These are phyloP conservation scores for Oryzias sinensis DNA, from an alignment of 2,797 vertebrate species.

Conservation along the genomic window DNA sequence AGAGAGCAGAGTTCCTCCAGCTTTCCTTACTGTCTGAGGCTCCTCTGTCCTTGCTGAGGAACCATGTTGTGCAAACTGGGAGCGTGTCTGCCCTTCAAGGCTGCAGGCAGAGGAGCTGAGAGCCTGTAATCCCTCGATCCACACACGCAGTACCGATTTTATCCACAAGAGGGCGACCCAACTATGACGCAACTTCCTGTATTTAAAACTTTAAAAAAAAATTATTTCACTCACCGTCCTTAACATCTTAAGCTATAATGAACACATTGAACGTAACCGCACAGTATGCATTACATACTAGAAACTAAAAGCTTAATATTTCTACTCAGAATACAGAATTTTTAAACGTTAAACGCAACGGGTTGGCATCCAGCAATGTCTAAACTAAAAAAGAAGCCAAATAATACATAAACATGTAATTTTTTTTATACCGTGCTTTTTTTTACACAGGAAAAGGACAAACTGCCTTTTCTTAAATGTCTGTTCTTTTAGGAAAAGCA, in stretches of 20 bases:
- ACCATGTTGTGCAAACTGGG: slow-evolving; percentile 53
- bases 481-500: neutral
- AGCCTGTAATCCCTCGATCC: slow-evolving; percentile 27
- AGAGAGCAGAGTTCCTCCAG: slow-evolving; percentile 29
- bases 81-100: slow-evolving; percentile 66
- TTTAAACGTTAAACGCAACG: too few species aligned
- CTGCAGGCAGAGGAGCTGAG: slow-evolving; percentile 39
- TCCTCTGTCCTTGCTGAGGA: slow-evolving; percentile 41
- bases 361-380: too few species aligned
- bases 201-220: slow-evolving; percentile 24
- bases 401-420: too few species aligned
- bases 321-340: too few species aligned
- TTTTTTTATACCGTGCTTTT: too few species aligned
- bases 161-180: slow-evolving; percentile 63
- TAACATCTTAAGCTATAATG: too few species aligned
- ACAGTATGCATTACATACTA: too few species aligned
- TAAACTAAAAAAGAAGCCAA: too few species aligned
- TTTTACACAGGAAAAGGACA: too few species aligned
- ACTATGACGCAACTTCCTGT: slow-evolving; percentile 67
- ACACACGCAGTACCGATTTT: slow-evolving; percentile 41
- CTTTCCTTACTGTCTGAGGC: slow-evolving; percentile 30
- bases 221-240: slow-evolving; percentile 6
- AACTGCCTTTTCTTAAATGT: too few species aligned
- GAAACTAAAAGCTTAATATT: too few species aligned
- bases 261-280: too few species aligned